phyloP scores from a whole-genome alignment of 2,888 invertebrate species.

The Notodonta dromedarius region DNA sequence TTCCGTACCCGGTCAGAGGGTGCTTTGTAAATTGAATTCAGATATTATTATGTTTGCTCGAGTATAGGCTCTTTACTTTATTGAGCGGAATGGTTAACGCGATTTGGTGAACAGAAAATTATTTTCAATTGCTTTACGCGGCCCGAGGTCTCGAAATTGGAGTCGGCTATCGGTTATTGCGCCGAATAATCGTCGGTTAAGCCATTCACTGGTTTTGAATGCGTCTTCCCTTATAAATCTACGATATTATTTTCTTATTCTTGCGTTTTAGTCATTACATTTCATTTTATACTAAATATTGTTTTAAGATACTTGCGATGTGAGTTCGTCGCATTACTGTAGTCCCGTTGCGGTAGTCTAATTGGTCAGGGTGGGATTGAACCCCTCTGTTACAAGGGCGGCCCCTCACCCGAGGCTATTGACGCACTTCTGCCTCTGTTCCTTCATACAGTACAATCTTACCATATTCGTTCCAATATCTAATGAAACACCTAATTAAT shows the following conservation, averaged over 20 bases:
- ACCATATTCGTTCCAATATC: background rate
- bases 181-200: background rate
- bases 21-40: constrained; percentile 46
- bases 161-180: constrained; percentile 1
- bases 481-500: background rate
- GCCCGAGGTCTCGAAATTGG: background rate
- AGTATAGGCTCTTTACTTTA: constrained; percentile 42
- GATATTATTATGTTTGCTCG: constrained; percentile 44
- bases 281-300: too few relatives aligned
- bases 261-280: too few relatives aligned
- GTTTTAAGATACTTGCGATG: too few relatives aligned
- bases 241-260: too few relatives aligned
- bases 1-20: constrained; percentile 19
- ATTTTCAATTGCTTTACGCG: constrained; percentile 1
- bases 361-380: too few relatives aligned
- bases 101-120: constrained; percentile 7
- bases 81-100: constrained; percentile 21
- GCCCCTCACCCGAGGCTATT: too few relatives aligned
- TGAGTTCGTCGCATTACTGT: too few relatives aligned
- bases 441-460: background rate
- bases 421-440: background rate
- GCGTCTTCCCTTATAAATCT: background rate
- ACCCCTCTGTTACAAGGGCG: too few relatives aligned
- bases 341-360: too few relatives aligned
- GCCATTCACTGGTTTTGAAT: background rate